These are phyloP conservation scores for Hedya salicella DNA, from an alignment of 2,888 invertebrate genomes.

Conservation along the genomic window DNA sequence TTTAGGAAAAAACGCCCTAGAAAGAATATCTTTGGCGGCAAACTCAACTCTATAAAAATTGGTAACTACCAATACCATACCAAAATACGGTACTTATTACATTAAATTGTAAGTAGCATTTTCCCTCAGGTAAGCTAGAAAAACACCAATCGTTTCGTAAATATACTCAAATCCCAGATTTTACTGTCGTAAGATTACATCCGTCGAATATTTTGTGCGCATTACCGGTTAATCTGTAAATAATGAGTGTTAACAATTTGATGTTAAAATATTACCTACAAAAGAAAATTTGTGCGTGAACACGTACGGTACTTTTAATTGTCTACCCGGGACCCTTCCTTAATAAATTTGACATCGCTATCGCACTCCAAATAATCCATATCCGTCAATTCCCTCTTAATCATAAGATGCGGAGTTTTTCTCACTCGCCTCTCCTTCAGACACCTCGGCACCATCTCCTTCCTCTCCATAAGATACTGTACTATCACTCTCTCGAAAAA, in stretches of 20 bases:
- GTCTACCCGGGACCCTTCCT: slow-evolving; percentile 48
- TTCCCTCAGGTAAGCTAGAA: no score
- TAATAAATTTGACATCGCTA: slow-evolving; percentile 61
- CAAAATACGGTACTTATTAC: no score
- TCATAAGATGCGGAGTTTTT: slow-evolving; percentile 74
- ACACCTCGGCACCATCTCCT: slow-evolving; percentile 67
- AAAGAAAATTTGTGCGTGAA: neutral
- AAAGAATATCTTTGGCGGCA: no score
- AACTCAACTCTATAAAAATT: no score
- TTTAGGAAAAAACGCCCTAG: no score
- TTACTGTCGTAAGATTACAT: neutral
- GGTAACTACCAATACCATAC: no score
- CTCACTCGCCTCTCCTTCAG: slow-evolving; percentile 69
- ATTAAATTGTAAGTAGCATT: no score
- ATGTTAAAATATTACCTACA: neutral
- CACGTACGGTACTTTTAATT: neutral
- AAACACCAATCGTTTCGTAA: no score
- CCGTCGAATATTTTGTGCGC: no score
- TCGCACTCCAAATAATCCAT: slow-evolving; percentile 74
- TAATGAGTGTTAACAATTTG: slow-evolving; percentile 9
- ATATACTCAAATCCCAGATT: neutral
- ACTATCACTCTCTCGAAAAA: slow-evolving; percentile 75
- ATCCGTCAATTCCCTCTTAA: slow-evolving; percentile 68
- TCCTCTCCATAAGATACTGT: slow-evolving; percentile 73
- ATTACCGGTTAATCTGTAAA: neutral